Evolutionary conservation across 2,113 vertebrate genomes (phyloP), one percentile per base, ranked within the genome.

Genomic region (Anseranas semipalmata): DNA sequence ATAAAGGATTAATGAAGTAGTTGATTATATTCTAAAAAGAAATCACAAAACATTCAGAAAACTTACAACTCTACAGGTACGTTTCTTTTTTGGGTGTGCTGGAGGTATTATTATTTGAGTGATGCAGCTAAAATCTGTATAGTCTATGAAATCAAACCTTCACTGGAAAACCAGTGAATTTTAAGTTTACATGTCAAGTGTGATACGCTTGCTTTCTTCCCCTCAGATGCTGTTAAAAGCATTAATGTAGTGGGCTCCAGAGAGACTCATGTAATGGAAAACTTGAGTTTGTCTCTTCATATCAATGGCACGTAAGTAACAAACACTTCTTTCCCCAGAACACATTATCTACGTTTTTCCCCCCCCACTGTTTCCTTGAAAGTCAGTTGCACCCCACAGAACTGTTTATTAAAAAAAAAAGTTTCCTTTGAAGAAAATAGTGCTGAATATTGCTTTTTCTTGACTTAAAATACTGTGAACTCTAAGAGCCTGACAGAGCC

Each of bases 221-320:
- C 95, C 97, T 19, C 91, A 99, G 99, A 99, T 98, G 97, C 98
- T 52, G 98, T 99, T 80, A 98, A 87, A 95, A 97, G 97, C 78
- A 98, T 99, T 67, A 92, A 99, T 10, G 35, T 99, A 41, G 97
- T 93, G 30, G 98, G 98, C 18, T 98, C 98, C 46, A 97, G 96
- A 37, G 95, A 98, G 50, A 98, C 98, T 56, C 93, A 95, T 0
- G 97, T 99, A 46, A 98, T 98, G 93, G 98, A 99, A 95, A 98
- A 97, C 70, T 91, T 96, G 83, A 98, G 88, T 87, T 95, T 99
- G 89, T 97, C 98, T 85, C 94, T 99, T 95, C 98, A 98, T 21
- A 98, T 99, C 35, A 97, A 98, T 87, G 99, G 99, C 96, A 99
- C 99, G 99, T 99, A 95, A 98, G 97, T 95, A 93, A 52, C 45